Percentiles rank a stretch among this genome's conserved stretches.
Conservation (phyloP, 2,113 vertebrate species). For the Nothocercus nigrocapillus region DNA sequence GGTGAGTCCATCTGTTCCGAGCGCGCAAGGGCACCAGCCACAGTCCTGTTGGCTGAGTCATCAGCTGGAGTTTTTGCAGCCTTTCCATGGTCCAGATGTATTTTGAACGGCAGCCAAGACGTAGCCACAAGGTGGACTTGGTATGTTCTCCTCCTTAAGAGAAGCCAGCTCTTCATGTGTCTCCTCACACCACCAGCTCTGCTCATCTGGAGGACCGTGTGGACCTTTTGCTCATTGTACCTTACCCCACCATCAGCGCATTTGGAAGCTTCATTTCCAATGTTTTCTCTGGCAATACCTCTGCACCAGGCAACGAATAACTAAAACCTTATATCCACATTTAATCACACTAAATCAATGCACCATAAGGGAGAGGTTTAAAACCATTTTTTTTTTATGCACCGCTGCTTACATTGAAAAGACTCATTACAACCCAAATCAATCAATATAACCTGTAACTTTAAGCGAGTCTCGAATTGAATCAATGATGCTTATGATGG, state of each 20-base stretch:
- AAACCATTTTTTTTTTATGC: constrained; percentile 10
- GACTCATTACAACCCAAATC: constrained; percentile 14
- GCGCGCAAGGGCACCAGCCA: neutral
- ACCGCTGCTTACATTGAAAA: neutral
- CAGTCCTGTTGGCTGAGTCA: rapidly evolving
- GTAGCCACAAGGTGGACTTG: neutral
- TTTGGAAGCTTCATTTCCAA: neutral
- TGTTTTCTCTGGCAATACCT: neutral
- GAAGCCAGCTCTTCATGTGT: neutral
- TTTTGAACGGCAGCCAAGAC: neutral
- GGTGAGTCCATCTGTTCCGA: rapidly evolving
- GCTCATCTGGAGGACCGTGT: rapidly evolving
- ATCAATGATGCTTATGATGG: constrained; percentile 17
- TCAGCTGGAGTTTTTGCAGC: rapidly evolving
- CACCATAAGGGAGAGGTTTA: constrained; percentile 3
- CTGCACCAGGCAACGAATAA: neutral
- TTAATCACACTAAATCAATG: constrained; percentile 28
- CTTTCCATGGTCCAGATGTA: neutral
- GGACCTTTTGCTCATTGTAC: neutral
- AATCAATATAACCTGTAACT: constrained; percentile 47
- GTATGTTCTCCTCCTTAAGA: no score
- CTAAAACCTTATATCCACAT: neutral
- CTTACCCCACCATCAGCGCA: neutral
- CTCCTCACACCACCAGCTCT: neutral
- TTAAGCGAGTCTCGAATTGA: constrained; percentile 5